Evolutionary conservation across 2,888 invertebrate genomes (phyloP).

Genomic region (Lepeophtheirus nordmannii): DNA sequence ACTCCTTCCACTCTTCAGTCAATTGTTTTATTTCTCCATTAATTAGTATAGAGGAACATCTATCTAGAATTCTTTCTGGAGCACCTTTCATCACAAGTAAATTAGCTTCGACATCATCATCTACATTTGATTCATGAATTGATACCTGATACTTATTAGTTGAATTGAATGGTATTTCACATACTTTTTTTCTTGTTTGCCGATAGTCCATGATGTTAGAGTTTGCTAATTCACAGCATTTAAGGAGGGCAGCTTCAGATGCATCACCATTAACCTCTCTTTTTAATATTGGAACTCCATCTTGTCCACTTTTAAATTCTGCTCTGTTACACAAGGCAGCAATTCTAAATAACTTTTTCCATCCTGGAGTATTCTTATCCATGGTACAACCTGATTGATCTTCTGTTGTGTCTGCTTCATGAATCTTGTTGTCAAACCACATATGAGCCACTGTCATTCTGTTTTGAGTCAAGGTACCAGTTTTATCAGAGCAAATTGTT

Average conservation of each 20-base stretch:
- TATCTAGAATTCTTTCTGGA: constrained; percentile 50
- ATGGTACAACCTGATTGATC: constrained; percentile 39
- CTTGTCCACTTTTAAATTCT: constrained; percentile 45
- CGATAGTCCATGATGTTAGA: constrained; percentile 42
- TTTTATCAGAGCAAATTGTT: constrained; percentile 64
- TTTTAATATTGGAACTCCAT: constrained; percentile 38
- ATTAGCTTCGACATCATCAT: constrained; percentile 33
- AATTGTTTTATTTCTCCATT: constrained; percentile 42
- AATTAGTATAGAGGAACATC: constrained; percentile 44
- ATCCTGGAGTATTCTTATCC: constrained; percentile 28
- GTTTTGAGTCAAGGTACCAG: constrained; percentile 54
- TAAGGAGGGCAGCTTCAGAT: constrained; percentile 49
- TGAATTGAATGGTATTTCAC: constrained; percentile 51
- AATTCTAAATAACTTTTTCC: constrained; percentile 20
- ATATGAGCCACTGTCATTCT: constrained; percentile 58
- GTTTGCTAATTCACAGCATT: constrained; percentile 45
- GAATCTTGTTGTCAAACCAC: constrained; percentile 52
- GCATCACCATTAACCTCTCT: constrained; percentile 51
- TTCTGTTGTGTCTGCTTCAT: constrained; percentile 45
- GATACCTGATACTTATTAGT: constrained; percentile 52
- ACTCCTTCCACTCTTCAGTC: constrained; percentile 39
- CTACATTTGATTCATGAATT: constrained; percentile 45
- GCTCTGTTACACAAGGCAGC: constrained; percentile 35
- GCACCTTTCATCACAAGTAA: constrained; percentile 57
- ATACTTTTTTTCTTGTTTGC: constrained; percentile 42